A percentile compares a stretch with the other conserved stretches of the same genome.
Conservation (phyloP, 2,888 invertebrate genomes). For the Apeira syringaria region DNA sequence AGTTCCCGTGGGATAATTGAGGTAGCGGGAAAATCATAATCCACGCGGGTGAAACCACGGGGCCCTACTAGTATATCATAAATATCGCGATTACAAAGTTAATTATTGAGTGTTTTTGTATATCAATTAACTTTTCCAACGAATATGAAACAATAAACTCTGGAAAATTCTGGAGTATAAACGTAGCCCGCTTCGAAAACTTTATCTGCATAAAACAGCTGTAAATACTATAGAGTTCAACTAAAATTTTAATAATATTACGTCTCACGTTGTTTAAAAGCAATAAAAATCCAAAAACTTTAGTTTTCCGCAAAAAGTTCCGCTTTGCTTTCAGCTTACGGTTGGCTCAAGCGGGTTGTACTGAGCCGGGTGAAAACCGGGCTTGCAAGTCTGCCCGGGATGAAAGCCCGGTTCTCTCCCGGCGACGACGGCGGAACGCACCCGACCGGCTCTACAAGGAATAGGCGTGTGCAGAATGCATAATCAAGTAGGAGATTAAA, state of each 20-base stretch:
- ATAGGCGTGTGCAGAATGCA: constrained; percentile 81
- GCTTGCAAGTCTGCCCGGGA: too few species aligned
- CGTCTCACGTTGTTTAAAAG: constrained; percentile 77
- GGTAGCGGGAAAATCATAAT: too few species aligned
- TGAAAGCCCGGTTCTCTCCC: constrained; percentile 5
- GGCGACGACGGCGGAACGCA: constrained; percentile 46
- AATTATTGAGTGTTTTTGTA: too few species aligned
- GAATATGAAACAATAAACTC: constrained; percentile 28
- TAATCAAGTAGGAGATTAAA: constrained; percentile 80
- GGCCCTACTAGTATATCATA: too few species aligned
- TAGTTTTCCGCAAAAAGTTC: constrained; percentile 74
- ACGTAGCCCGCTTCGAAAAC: constrained; percentile 26
- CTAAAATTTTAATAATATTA: constrained; percentile 73
- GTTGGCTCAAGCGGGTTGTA: constrained; percentile 29
- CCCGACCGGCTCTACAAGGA: constrained; percentile 73
- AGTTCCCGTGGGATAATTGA: too few species aligned
- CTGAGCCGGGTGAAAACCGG: constrained; percentile 58
- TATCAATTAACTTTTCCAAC: constrained; percentile 17
- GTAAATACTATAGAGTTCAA: constrained; percentile 40
- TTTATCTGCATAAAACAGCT: constrained; percentile 34
- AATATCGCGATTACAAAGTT: too few species aligned
- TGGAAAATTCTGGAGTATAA: constrained; percentile 27
- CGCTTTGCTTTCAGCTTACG: constrained; percentile 68
- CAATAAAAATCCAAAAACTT: constrained; percentile 79
- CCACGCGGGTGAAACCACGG: too few species aligned